Percentiles rank a stretch among this genome's conserved stretches.
Evolutionary conservation across 2,113 vertebrate genomes (phyloP).

Genomic region (Lampris megalopsis): DNA sequence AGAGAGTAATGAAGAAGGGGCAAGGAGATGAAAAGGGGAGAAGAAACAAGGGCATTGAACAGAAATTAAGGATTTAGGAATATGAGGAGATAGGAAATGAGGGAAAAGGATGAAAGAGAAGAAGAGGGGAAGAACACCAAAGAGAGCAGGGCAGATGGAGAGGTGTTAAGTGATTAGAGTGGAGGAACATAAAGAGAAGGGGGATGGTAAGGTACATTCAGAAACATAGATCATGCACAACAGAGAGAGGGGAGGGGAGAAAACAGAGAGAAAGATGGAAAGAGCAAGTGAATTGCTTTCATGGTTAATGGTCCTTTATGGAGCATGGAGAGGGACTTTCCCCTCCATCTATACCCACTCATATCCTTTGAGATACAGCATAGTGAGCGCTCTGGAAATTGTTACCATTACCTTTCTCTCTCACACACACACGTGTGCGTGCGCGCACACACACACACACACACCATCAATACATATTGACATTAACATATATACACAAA

Average conservation of each 20-base stretch:
- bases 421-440: conserved; percentile 12
- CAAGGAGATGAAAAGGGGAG: not conserved
- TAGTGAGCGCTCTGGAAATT: conserved; percentile 27
- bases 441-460: conserved; percentile 4
- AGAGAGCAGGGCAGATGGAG: too few relatives aligned
- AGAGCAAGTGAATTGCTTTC: not conserved
- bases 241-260: not conserved
- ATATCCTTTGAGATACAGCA: conserved; percentile 3
- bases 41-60: not conserved
- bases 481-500: not conserved
- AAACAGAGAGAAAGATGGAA: not conserved
- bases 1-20: not conserved
- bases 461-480: not conserved
- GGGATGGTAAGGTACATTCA: not conserved
- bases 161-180: not conserved
- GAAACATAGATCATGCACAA: not conserved
- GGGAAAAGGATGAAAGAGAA: not conserved
- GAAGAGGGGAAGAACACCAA: too few relatives aligned
- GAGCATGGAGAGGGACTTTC: conserved; percentile 36
- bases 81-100: not conserved
- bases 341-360: conserved; percentile 19
- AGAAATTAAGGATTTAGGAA: not conserved
- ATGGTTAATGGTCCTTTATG: conserved; percentile 33
- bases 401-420: conserved; percentile 14
- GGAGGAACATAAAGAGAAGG: not conserved